Base-by-base conservation (phyloP, 2,797 vertebrate genomes). In the Scarus forsteni region DNA sequence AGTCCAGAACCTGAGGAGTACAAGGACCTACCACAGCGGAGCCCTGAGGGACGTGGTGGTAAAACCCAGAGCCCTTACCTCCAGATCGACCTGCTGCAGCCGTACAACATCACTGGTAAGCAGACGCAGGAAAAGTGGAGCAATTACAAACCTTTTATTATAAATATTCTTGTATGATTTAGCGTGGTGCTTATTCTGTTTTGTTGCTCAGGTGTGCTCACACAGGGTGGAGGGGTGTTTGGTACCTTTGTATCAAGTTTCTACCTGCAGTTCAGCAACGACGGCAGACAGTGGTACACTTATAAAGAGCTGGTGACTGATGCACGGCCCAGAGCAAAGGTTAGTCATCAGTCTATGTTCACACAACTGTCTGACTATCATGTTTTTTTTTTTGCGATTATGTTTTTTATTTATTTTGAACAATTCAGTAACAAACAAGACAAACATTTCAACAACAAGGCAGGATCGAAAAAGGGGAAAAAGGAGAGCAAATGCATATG, bases 51-150 rank as follows among this genome's bases (percentile, higher is more conserved):
- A 19, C 91, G 80, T 14, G 34, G 54, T 0, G 61, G 73, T 48
- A 60, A 53, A 63, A 68, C 66, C 12, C 66, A 50, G 0, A 89
- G 88, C 0, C 94, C 92, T 1, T 95, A 92, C 75, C 84, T 97
- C 1, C 95, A 97, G 82, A 90, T 96, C 51, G 92, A 98, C 87
- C 87, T 98, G 40, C 92, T 93, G 61, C 71, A 43, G 73, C 71
- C 88, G 1, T 77, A 84, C 75, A 97, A 97, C 84, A 92, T 98
- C 79, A 97, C 96, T 0, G 97, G 97, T 97, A 82, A 72, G 54
- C 54, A 27, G 36, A 42, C 3, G 13, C 35, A 38, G 51, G 51
- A 10, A 12, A 13, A 52, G 7, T 34, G 5, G 5, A 51, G 34
- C 10, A 39, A 19, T 8, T 38, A 9, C 6, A 56, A 51, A 43